These are phyloP conservation scores for Arothron firmamentum DNA, from an alignment of 2,113 vertebrate genomes.

Conservation along the genomic window DNA sequence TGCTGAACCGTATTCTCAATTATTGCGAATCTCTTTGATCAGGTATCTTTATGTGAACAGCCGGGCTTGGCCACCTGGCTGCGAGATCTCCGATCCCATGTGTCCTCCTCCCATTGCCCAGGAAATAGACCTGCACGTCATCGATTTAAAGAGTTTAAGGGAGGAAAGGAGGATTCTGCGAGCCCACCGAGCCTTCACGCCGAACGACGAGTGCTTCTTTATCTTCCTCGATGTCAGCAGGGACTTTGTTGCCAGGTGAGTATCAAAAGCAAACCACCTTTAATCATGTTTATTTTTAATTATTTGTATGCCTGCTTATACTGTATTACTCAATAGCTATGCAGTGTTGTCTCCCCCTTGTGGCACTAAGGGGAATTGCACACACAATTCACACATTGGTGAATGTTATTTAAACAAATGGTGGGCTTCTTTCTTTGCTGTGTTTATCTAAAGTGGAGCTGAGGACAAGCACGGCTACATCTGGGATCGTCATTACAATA, in stretches of 20 bases:
- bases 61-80: slow-evolving; percentile 89
- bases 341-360: background rate
- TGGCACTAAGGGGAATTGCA: background rate
- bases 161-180: slow-evolving; percentile 89
- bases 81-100: slow-evolving; percentile 90
- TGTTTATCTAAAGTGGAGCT: slow-evolving; percentile 77
- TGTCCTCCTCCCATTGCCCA: slow-evolving; percentile 91
- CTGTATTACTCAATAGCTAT: too few relatives aligned
- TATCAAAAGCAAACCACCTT: background rate
- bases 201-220: slow-evolving; percentile 95
- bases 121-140: slow-evolving; percentile 93
- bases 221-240: slow-evolving; percentile 95
- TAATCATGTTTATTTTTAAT: background rate
- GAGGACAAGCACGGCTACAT: slow-evolving; percentile 96
- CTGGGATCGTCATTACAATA: slow-evolving; percentile 97
- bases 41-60: slow-evolving; percentile 97
- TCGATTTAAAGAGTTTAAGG: slow-evolving; percentile 90
- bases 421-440: background rate
- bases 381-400: background rate
- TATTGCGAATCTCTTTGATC: slow-evolving; percentile 1
- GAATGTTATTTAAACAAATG: background rate
- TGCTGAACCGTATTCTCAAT: background rate
- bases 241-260: slow-evolving; percentile 94
- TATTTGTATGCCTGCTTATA: too few relatives aligned
- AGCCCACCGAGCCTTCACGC: slow-evolving; percentile 90